phyloP scores from a whole-genome alignment of 1,140 invertebrate species.

The Drosophila fuyamai region DNA sequence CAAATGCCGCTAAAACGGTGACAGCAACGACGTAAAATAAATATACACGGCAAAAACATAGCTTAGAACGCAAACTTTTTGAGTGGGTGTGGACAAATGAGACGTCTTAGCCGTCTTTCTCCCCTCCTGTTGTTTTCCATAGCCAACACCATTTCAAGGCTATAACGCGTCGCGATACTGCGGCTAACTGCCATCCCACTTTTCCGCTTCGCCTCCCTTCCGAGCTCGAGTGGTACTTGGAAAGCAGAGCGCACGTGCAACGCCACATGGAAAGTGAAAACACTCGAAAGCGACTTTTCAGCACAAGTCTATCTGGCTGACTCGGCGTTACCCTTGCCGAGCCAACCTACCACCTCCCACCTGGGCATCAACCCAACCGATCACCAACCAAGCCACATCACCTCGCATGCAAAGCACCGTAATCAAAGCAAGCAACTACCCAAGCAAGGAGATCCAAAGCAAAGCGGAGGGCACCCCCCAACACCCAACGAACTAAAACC shows the following conservation, averaged over 20 bases:
- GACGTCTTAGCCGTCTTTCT: background rate
- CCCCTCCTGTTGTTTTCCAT: conserved; percentile 10
- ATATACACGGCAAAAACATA: conserved; percentile 5
- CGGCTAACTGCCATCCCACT: conserved; percentile 14
- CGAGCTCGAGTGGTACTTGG: conserved; percentile 68
- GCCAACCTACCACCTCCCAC: conserved; percentile 23
- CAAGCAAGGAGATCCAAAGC: conserved; percentile 8
- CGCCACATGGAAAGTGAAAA: conserved; percentile 69
- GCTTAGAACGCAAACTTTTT: conserved; percentile 21
- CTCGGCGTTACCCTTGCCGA: conserved; percentile 42
- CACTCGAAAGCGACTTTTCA: conserved; percentile 76
- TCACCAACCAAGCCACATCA: background rate
- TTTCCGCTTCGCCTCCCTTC: conserved; percentile 14
- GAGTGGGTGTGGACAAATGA: conserved; percentile 42
- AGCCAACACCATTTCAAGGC: conserved; percentile 50
- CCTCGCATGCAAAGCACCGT: conserved; percentile 5
- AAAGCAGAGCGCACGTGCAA: conserved; percentile 71
- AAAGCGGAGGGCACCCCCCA: conserved; percentile 1
- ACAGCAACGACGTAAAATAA: background rate
- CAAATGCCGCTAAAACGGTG: conserved; percentile 30
- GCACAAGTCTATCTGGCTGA: conserved; percentile 53
- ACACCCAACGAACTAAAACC: conserved; percentile 2
- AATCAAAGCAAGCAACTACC: conserved; percentile 25
- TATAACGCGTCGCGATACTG: conserved; percentile 43
- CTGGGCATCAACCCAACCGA: background rate